These are phyloP conservation scores for Rhinatrema bivittatum DNA, from an alignment of 2,797 vertebrate species.

Conservation along the genomic window DNA sequence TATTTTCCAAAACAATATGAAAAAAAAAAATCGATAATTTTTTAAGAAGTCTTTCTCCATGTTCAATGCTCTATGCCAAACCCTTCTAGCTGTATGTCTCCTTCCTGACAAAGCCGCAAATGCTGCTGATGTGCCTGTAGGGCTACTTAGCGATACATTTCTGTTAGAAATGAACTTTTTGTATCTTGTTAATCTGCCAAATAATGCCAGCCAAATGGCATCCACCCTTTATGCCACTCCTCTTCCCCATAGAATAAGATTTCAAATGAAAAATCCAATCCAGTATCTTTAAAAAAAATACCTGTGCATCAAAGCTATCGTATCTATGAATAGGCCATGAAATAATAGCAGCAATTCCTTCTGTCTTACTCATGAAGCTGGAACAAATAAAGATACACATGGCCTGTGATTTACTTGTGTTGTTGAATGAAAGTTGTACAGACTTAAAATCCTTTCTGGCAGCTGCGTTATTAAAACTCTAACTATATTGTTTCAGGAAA, in stretches of 20 bases:
- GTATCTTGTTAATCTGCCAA: neutral
- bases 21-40: no score
- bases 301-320: neutral
- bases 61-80: neutral
- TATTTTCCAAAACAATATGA: no score
- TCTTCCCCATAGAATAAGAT: neutral
- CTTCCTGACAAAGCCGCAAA: neutral
- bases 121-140: neutral
- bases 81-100: neutral
- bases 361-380: slow-evolving; percentile 1
- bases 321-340: neutral
- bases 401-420: neutral
- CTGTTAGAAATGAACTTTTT: neutral
- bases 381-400: neutral
- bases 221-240: neutral
- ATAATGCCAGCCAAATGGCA: slow-evolving; percentile 3
- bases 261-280: neutral
- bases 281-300: slow-evolving; percentile 7
- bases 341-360: neutral
- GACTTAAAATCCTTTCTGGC: neutral
- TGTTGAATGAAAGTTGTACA: neutral
- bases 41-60: neutral
- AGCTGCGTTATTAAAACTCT: neutral
- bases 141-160: neutral
- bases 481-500: neutral